Conservation (phyloP, 2,888 invertebrate genomes). For the Lithophane leautieri region DNA sequence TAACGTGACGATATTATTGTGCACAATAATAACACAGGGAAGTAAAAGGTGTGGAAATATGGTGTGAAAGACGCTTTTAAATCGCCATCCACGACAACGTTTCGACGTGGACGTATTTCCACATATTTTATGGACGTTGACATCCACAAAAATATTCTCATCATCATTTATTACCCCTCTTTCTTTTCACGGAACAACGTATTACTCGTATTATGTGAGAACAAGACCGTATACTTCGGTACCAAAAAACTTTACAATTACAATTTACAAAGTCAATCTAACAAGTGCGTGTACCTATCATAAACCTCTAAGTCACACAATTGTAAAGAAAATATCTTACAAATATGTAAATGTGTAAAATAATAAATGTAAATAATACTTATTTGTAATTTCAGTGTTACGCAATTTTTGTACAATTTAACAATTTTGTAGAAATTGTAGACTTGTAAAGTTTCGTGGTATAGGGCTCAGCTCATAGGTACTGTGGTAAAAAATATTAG, state of each 20-base stretch:
- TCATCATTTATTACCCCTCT: no score
- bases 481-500: neutral
- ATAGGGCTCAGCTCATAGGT: neutral
- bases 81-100: neutral
- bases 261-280: no score
- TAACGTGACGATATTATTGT: neutral
- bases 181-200: neutral
- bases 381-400: no score
- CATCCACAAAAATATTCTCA: neutral
- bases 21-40: neutral
- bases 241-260: no score
- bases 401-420: no score
- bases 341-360: no score
- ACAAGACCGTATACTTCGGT: neutral
- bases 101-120: neutral
- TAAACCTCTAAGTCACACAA: no score
- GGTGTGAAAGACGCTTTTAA: neutral
- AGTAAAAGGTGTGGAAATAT: neutral
- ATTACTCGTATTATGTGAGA: neutral
- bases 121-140: neutral
- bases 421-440: no score
- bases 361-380: no score
- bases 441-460: no score
- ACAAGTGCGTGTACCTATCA: no score
- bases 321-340: no score